phyloP scores from a whole-genome alignment of 1,140 invertebrate genomes.

The Stenopsyche tienmushanensis region DNA sequence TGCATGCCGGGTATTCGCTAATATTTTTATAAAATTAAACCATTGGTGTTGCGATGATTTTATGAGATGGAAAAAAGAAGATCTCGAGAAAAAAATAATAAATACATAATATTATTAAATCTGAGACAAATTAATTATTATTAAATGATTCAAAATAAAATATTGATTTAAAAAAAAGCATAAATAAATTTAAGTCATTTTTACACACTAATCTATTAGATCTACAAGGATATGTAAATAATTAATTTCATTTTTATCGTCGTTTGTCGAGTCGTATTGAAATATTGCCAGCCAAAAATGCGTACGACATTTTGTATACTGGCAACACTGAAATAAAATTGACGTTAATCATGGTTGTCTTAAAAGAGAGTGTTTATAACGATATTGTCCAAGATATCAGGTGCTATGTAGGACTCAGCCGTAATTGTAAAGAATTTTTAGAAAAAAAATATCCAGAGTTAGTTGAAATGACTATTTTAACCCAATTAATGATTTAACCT shows the following conservation, averaged over 20 bases:
- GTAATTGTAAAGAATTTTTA: conserved; percentile 44
- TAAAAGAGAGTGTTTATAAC: conserved; percentile 21
- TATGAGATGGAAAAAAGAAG: too few species aligned
- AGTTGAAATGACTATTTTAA: conserved; percentile 16
- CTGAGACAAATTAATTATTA: neutral
- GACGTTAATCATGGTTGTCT: conserved; percentile 37
- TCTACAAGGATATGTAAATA: neutral
- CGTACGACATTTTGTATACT: too few species aligned
- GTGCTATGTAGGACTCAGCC: conserved; percentile 44
- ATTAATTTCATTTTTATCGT: too few species aligned
- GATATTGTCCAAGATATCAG: conserved; percentile 41
- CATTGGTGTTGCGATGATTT: too few species aligned
- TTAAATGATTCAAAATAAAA: neutral
- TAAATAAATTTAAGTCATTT: neutral
- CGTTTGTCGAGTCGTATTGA: too few species aligned
- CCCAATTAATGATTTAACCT: too few species aligned
- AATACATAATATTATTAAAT: too few species aligned
- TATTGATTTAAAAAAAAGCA: neutral
- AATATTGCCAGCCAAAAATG: too few species aligned
- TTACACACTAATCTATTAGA: neutral
- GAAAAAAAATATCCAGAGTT: conserved; percentile 45
- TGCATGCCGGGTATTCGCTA: too few species aligned
- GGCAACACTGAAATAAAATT: too few species aligned
- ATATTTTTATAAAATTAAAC: too few species aligned
- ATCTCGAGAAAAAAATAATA: too few species aligned